Conservation (phyloP, 2,888 invertebrate genomes). For the Xanthostigma xanthostigma region DNA sequence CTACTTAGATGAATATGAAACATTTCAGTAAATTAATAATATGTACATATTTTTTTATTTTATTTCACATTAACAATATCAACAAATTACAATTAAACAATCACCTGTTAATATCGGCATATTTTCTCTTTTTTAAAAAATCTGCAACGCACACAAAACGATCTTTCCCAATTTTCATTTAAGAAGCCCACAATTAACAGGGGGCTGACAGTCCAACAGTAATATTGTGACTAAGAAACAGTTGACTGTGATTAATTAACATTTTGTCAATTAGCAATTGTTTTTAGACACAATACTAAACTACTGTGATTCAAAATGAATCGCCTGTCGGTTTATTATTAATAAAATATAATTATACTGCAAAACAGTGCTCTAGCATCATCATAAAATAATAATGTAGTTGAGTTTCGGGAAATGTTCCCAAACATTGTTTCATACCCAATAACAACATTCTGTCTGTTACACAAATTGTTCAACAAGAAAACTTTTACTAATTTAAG, state of each 20-base stretch:
- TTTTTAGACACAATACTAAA: neutral
- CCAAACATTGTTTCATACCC: no score
- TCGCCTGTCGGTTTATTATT: constrained; percentile 2
- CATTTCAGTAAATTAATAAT: no score
- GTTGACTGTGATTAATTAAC: no score
- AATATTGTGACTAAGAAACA: neutral
- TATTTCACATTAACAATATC: no score
- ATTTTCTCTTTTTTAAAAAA: neutral
- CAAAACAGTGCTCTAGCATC: neutral
- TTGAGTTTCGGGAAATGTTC: no score
- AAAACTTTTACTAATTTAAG: no score
- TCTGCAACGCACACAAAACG: neutral
- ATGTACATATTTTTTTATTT: no score
- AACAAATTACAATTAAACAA: neutral
- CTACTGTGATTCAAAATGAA: constrained; percentile 4
- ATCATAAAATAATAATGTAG: no score
- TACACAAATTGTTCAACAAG: no score
- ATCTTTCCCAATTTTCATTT: neutral
- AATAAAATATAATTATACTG: neutral
- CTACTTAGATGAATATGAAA: no score
- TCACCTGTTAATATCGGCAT: neutral
- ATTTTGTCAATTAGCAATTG: no score
- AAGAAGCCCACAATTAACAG: constrained; percentile 12
- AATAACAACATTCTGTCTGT: no score
- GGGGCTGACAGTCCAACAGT: constrained; percentile 19